Evolutionary conservation across 2,888 invertebrate genomes (phyloP), one percentile per base, ranked within the genome.

Genomic region (Lithosia quadra): DNA sequence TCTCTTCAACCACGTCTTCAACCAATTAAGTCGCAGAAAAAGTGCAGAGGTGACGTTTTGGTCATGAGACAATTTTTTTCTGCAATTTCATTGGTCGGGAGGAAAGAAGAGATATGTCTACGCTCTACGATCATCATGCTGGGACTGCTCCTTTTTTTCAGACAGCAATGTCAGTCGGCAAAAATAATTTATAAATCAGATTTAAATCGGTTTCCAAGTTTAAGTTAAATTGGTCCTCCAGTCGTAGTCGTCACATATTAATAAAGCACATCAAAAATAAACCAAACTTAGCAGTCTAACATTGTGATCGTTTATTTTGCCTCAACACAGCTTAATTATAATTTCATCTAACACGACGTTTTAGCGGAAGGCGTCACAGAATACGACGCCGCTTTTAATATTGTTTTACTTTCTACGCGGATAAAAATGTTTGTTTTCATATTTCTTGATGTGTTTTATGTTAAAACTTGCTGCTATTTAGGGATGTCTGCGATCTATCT

Each of bases 371-470:
- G 71, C 63, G 77, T 72, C 71, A 64, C 4, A 67, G 22, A 71
- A 69, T 67, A 43, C 67, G 67, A 72, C 33, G 49, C 34, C 43
- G 53, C 64, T 71, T 75, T 77, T 74, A 77, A 72, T 70, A 62
- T 24, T n/a, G 71, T 72, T 69, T 56, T 74, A 72, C 79, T 72
- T 73, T 75, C 56, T 69, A 36, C 36, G 55, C 34, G 8, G 73
- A 71, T 67, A 24, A 43, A 66, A 64, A 43, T 71, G 75, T 80
- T 80, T 76, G 68, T 68, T 76, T 82, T 73, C 56, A 63, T 70
- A 67, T 60, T 68, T 39, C 62, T 58, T 59, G 69, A 73, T 72
- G 67, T 74, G 70, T 69, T 66, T 75, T 56, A 72, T 55, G 64
- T 59, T 63, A 67, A 72, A 76, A 49, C 49, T 8, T 49, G 49